Percentiles rank a stretch among this genome's conserved stretches.
Evolutionary conservation across 2,888 invertebrate species (phyloP).

Genomic region (Gymnoscelis rufifasciata): DNA sequence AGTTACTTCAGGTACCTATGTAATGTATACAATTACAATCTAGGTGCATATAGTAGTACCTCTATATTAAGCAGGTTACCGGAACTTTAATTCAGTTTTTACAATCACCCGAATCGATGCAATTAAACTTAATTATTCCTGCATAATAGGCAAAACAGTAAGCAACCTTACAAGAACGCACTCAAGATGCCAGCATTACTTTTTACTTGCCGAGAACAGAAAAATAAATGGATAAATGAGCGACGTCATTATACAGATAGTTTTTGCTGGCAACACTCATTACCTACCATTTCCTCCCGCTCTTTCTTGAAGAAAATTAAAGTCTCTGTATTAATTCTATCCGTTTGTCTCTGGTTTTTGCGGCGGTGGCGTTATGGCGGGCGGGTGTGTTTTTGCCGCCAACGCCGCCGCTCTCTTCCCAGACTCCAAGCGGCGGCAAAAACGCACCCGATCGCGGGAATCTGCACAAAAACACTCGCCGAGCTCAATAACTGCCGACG

Average conservation of each 20-base stretch:
- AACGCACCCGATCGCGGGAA: slow-evolving; percentile 53
- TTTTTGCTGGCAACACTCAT: slow-evolving; percentile 73
- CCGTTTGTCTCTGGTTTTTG: slow-evolving; percentile 62
- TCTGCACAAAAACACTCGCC: slow-evolving; percentile 64
- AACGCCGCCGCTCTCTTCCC: slow-evolving; percentile 61
- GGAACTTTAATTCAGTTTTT: not conserved
- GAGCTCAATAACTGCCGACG: slow-evolving; percentile 71
- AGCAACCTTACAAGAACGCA: slow-evolving; percentile 35
- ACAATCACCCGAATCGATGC: slow-evolving; percentile 9
- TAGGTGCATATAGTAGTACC: too few relatives aligned
- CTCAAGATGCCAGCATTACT: slow-evolving; percentile 42
- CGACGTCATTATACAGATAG: slow-evolving; percentile 64
- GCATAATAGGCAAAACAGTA: slow-evolving; percentile 28
- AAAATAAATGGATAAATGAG: slow-evolving; percentile 59
- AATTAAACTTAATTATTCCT: slow-evolving; percentile 21
- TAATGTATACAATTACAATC: not conserved
- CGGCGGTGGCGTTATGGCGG: slow-evolving; percentile 63
- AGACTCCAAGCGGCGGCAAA: slow-evolving; percentile 56
- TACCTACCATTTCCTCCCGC: slow-evolving; percentile 73
- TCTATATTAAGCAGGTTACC: too few relatives aligned
- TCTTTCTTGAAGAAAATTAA: slow-evolving; percentile 78
- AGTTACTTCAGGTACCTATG: not conserved
- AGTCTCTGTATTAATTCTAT: slow-evolving; percentile 74
- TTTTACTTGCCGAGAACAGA: slow-evolving; percentile 42
- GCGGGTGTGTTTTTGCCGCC: slow-evolving; percentile 58